Conservation (phyloP, 2,113 vertebrate genomes). For the Brachirus orientalis region DNA sequence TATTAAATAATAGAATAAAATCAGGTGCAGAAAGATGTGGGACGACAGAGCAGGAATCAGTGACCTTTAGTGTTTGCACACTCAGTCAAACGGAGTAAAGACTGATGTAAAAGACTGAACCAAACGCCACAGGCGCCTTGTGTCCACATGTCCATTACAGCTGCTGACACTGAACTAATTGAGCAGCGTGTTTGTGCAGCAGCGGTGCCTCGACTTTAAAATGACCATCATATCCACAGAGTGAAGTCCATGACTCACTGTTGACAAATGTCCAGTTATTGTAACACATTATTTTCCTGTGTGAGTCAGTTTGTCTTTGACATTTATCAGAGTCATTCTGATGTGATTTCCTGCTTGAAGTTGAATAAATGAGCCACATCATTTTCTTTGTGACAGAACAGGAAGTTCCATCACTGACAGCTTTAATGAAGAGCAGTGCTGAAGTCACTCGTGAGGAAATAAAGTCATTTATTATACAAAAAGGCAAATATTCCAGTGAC, state of each 20-base stretch:
- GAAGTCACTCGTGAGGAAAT: too few species aligned
- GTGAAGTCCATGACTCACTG: slow-evolving; percentile 19
- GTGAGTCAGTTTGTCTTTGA: too few species aligned
- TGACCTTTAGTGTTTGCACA: slow-evolving; percentile 67
- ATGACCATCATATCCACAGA: slow-evolving; percentile 28
- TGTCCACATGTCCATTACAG: slow-evolving; percentile 67
- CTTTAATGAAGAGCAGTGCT: too few species aligned
- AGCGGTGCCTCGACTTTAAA: slow-evolving; percentile 44
- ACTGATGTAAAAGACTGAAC: slow-evolving; percentile 42
- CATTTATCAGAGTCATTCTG: slow-evolving; percentile 36
- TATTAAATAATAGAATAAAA: too few species aligned
- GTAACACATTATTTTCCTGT: slow-evolving; percentile 20
- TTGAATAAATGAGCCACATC: neutral
- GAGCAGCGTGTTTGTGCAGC: slow-evolving; percentile 54
- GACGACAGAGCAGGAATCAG: too few species aligned
- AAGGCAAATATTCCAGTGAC: too few species aligned
- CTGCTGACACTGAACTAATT: slow-evolving; percentile 74
- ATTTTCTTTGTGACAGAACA: neutral
- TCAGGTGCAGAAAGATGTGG: too few species aligned
- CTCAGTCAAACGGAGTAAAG: slow-evolving; percentile 38
- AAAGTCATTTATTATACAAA: too few species aligned
- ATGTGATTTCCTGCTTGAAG: slow-evolving; percentile 32
- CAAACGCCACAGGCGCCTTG: slow-evolving; percentile 63
- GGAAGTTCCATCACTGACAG: too few species aligned
- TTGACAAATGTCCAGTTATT: slow-evolving; percentile 32